Conservation (phyloP, 2,113 vertebrate genomes). For the Trochalopteron elliotii region DNA sequence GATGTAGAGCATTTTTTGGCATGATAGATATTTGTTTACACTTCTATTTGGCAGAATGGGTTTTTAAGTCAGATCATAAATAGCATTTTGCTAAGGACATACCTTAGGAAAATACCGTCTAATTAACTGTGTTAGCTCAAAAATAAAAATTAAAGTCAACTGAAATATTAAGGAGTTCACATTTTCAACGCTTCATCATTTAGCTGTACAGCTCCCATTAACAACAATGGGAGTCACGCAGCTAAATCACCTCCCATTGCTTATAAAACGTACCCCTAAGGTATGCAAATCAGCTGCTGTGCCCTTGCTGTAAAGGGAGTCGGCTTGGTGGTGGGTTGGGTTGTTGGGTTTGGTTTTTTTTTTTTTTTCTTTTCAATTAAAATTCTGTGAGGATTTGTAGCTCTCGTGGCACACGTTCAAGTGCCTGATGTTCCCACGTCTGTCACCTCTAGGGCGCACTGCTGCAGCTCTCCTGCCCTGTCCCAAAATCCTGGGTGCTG, state of each 20-base stretch:
- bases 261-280: slow-evolving; percentile 71
- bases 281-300: slow-evolving; percentile 62
- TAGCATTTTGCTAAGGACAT: slow-evolving; percentile 2
- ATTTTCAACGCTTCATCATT: slow-evolving; percentile 67
- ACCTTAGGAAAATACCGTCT: slow-evolving; percentile 55
- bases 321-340: not conserved
- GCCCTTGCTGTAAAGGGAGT: slow-evolving; percentile 26
- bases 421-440: not conserved
- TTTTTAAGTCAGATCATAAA: slow-evolving; percentile 13
- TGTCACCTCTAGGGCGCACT: slow-evolving; percentile 50
- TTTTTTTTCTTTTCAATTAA: slow-evolving; percentile 36
- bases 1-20: not conserved
- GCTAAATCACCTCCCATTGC: slow-evolving; percentile 66
- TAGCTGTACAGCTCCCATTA: slow-evolving; percentile 61
- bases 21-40: not conserved
- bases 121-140: slow-evolving; percentile 75
- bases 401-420: not conserved
- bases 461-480: slow-evolving; percentile 7
- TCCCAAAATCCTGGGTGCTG: not conserved
- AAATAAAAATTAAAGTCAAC: slow-evolving; percentile 76
- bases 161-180: slow-evolving; percentile 63
- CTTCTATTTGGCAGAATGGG: not conserved
- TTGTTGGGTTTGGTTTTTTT: not conserved
- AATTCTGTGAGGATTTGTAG: slow-evolving; percentile 12
- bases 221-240: slow-evolving; percentile 65